A percentile compares a stretch with the other conserved stretches of the same genome.
Conservation (phyloP, 92 coral and sea anemone species). For the Phenganax stokvisi region DNA sequence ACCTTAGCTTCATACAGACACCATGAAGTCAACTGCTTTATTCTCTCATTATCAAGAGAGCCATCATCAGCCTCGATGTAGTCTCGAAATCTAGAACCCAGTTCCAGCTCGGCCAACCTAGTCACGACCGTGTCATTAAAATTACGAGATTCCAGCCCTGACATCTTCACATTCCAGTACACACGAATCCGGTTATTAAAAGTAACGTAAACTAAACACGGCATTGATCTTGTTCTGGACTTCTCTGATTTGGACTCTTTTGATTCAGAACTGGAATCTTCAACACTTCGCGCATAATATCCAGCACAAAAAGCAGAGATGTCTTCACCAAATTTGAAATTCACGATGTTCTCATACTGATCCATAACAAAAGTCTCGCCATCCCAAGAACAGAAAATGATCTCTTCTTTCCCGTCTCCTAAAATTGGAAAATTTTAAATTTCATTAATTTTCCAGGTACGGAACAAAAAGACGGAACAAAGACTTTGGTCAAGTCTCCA, state of each 20-base stretch:
- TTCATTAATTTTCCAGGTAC: no score
- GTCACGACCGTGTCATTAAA: slow-evolving; percentile 48
- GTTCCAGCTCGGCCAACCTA: slow-evolving; percentile 3
- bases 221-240: not conserved
- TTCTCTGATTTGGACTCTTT: no score
- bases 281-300: slow-evolving; percentile 50
- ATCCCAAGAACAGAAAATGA: slow-evolving; percentile 73
- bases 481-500: no score
- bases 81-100: slow-evolving; percentile 6
- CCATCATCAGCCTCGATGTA: slow-evolving; percentile 34
- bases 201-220: slow-evolving; percentile 84
- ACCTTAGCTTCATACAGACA: slow-evolving; percentile 48
- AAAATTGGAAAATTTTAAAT: not conserved
- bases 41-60: slow-evolving; percentile 40
- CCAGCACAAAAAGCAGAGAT: slow-evolving; percentile 88
- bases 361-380: slow-evolving; percentile 81
- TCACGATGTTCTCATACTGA: slow-evolving; percentile 66
- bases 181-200: slow-evolving; percentile 70
- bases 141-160: slow-evolving; percentile 56
- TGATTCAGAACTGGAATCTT: slow-evolving; percentile 38
- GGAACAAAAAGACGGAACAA: no score
- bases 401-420: slow-evolving; percentile 72
- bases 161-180: slow-evolving; percentile 64
- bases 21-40: slow-evolving; percentile 48
- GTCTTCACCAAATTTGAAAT: slow-evolving; percentile 70